Conservation (phyloP, 1,140 invertebrate genomes). For the Proctacanthus coquilletti region DNA sequence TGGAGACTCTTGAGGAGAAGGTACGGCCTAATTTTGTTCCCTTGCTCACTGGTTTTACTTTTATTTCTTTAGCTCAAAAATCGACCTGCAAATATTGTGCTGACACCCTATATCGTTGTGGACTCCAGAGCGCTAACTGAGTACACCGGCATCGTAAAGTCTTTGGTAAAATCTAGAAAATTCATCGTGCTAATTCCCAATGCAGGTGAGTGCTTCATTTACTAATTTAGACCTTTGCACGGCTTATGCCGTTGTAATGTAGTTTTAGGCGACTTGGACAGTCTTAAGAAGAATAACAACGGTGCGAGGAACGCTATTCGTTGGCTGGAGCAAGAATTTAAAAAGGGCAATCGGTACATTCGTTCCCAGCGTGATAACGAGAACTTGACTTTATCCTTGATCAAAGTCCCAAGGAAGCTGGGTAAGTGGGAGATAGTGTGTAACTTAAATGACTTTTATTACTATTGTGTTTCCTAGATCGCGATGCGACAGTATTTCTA, state of each 20-base stretch:
- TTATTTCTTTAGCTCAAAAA: conserved; percentile 12
- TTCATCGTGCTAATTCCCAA: conserved; percentile 68
- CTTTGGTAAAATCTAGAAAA: conserved; percentile 54
- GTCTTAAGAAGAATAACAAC: conserved; percentile 60
- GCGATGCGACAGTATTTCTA: conserved; percentile 24
- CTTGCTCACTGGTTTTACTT: conserved; percentile 1
- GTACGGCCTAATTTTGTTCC: conserved; percentile 3
- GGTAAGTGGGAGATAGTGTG: too few species aligned
- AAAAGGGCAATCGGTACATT: conserved; percentile 66
- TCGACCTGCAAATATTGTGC: conserved; percentile 25
- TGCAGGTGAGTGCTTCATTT: conserved; percentile 52
- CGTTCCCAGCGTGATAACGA: conserved; percentile 68
- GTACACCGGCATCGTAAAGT: conserved; percentile 57
- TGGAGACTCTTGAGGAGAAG: conserved; percentile 44
- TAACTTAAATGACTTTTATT: not conserved
- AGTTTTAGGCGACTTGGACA: conserved; percentile 77
- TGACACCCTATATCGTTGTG: conserved; percentile 61
- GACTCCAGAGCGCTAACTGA: conserved; percentile 55
- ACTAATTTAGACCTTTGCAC: conserved; percentile 5
- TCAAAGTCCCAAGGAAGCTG: conserved; percentile 52
- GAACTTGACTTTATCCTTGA: conserved; percentile 48
- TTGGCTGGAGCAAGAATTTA: conserved; percentile 76
- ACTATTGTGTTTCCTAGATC: conserved; percentile 14
- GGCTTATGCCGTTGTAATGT: too few species aligned
- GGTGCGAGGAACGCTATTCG: conserved; percentile 76